Conservation (phyloP, 2,113 vertebrate genomes). For the Stigmatopora argus region DNA sequence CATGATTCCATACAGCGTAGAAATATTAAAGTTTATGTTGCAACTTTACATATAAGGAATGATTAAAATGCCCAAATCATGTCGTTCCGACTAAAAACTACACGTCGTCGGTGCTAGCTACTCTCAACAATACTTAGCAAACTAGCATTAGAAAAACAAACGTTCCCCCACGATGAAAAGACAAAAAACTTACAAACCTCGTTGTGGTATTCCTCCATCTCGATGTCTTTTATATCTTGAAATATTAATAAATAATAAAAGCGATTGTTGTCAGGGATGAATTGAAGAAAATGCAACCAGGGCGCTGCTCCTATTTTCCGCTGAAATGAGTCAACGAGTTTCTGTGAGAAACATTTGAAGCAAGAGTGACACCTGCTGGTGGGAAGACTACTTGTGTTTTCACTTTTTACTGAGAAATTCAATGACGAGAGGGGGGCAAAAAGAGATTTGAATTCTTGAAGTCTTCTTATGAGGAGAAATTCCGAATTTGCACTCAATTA, state of each 20-base stretch:
- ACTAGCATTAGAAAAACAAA: not conserved
- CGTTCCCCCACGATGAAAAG: too few species aligned
- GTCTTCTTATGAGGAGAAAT: not conserved
- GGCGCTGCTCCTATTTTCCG: not conserved
- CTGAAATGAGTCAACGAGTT: conserved; percentile 10
- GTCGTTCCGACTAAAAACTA: too few species aligned
- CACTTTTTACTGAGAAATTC: not conserved
- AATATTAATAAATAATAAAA: accelerated
- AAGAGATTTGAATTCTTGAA: not conserved
- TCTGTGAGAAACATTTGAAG: not conserved
- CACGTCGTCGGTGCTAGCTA: too few species aligned
- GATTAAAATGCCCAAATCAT: too few species aligned
- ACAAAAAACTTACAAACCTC: conserved; percentile 47
- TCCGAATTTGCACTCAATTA: not conserved
- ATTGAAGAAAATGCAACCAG: not conserved
- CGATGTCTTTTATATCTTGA: not conserved
- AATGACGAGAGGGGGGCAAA: not conserved
- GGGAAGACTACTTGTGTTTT: not conserved
- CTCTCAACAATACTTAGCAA: not conserved
- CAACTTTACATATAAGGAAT: too few species aligned
- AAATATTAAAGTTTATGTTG: too few species aligned
- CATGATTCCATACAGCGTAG: too few species aligned
- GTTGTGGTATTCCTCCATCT: conserved; percentile 67
- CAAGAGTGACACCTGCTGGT: conserved; percentile 4
- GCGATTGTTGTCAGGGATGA: not conserved